These are phyloP conservation scores for Trichogramma pretiosum DNA, from an alignment of 1,140 invertebrate species.

Conservation along the genomic window DNA sequence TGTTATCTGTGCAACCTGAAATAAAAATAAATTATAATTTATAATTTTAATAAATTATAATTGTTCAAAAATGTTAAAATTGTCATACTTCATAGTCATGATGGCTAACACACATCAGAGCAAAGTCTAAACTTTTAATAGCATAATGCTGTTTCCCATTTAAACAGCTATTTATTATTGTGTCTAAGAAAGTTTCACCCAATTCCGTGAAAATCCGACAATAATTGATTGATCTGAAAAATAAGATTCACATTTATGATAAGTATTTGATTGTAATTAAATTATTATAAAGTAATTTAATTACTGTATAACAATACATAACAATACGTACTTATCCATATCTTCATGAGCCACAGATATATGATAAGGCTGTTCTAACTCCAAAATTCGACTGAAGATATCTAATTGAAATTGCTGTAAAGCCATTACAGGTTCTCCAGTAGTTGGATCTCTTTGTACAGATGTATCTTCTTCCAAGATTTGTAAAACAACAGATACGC, in stretches of 20 bases:
- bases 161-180: constrained; percentile 55
- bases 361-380: constrained; percentile 80
- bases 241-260: background rate
- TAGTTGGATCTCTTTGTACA: constrained; percentile 35
- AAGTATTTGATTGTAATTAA: no score
- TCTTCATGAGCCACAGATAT: constrained; percentile 88
- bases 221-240: constrained; percentile 60
- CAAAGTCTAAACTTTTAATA: constrained; percentile 77
- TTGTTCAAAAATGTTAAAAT: constrained; percentile 27
- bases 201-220: constrained; percentile 92
- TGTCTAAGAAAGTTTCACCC: constrained; percentile 80
- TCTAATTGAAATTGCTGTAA: constrained; percentile 45
- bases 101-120: constrained; percentile 87
- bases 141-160: constrained; percentile 62
- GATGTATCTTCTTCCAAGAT: constrained; percentile 68
- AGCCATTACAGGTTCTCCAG: constrained; percentile 49
- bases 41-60: constrained; percentile 8
- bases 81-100: constrained; percentile 84
- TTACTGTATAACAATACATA: no score
- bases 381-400: constrained; percentile 53
- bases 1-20: constrained; percentile 88
- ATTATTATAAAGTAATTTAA: no score
- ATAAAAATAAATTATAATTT: constrained; percentile 16
- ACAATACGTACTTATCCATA: constrained; percentile 59
- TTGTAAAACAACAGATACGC: constrained; percentile 72